Evolutionary conservation across 2,888 invertebrate genomes (phyloP), one percentile per base, ranked within the genome.

Genomic region (Amblyteles armatorius): DNA sequence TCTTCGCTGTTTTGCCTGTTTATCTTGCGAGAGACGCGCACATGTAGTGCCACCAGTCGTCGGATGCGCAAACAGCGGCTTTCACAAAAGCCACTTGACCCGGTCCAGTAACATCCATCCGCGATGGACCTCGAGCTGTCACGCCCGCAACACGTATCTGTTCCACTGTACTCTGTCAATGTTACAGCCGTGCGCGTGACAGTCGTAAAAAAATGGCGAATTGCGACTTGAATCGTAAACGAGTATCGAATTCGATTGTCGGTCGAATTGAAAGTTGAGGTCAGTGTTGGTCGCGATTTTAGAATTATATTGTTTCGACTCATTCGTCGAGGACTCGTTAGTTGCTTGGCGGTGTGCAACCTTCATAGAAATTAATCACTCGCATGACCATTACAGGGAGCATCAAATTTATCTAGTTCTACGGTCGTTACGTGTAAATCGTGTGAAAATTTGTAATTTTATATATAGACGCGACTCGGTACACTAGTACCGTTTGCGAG

Each of bases 41-140:
- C 55, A 40, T 67, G 40, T 40, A 22, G 68, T 57, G 26, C 9
- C 11, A 78, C 67, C 6, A n/a, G 74, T 16, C 40, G 50, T 40
- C 74, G 78, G 77, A 71, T 60, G 71, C 65, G 67, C 74, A 52
- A 79, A 79, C 73, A 78, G 69, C 87, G 87, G 92, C 93, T 93
- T 93, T 93, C 93, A 92, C 93, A 91, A 88, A 89, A 91, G 91
- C 92, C 92, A 93, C 93, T 93, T 93, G 92, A 93, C 93, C 92
- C 93, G 92, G 91, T 93, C 92, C 93, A 93, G 93, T 93, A 91
- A 93, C 93, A 93, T 93, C 92, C 90, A 92, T 92, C 91, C 90
- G 90, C 87, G 83, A 69, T 84, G 72, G 48, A 84, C 72, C 67
- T 72, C 80, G 82, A 79, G 82, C 83, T 87, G 89, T 91, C 91